phyloP scores from a whole-genome alignment of 2,888 invertebrate species.

The Troides aeacus region DNA sequence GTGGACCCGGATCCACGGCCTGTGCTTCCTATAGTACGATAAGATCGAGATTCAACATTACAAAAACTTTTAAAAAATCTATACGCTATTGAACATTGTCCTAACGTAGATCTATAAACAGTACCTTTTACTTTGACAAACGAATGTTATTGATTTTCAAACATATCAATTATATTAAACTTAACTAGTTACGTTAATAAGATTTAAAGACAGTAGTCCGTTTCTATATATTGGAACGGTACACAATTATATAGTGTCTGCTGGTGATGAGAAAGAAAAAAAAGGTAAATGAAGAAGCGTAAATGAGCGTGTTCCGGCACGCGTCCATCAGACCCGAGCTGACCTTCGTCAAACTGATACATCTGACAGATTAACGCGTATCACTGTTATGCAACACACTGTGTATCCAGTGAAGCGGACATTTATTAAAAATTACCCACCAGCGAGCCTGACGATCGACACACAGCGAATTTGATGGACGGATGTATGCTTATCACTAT shows the following conservation, averaged over 20 bases:
- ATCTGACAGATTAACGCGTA: constrained; percentile 73
- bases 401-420: constrained; percentile 43
- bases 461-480: constrained; percentile 23
- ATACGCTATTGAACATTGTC: too few species aligned
- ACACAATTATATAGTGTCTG: constrained; percentile 32
- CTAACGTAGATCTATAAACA: too few species aligned
- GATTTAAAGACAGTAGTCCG: neutral
- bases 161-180: too few species aligned
- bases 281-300: constrained; percentile 46
- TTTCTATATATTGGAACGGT: neutral
- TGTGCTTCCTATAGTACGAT: too few species aligned
- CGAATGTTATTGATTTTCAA: too few species aligned
- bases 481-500: constrained; percentile 30
- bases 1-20: too few species aligned
- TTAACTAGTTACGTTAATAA: too few species aligned
- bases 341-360: constrained; percentile 78
- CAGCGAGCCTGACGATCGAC: constrained; percentile 17
- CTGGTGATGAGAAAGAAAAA: constrained; percentile 27
- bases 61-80: too few species aligned
- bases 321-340: constrained; percentile 53
- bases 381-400: constrained; percentile 62
- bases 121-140: too few species aligned
- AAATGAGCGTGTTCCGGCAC: constrained; percentile 65
- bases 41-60: too few species aligned
- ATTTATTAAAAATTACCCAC: constrained; percentile 43